Conservation (phyloP, 2,888 invertebrate species). For the Teinopalpus imperialis region DNA sequence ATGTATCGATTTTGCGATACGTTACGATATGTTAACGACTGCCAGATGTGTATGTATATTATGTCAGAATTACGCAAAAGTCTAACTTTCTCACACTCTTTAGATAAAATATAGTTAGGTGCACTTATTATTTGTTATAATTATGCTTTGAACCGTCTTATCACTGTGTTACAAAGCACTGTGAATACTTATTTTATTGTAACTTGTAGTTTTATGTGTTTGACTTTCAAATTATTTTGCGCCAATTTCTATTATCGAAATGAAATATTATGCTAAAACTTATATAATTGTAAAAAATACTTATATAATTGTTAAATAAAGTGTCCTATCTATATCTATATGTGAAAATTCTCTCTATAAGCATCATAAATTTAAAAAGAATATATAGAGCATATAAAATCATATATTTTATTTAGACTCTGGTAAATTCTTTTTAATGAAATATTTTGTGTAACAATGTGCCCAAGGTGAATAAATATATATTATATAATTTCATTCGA, state of each 20-base stretch:
- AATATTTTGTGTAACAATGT: neutral
- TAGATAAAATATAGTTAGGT: slow-evolving; percentile 1
- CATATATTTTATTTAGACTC: slow-evolving; percentile 1
- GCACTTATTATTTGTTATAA: slow-evolving; percentile 9
- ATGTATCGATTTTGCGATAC: slow-evolving; percentile 13
- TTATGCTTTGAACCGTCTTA: neutral
- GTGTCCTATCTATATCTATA: slow-evolving; percentile 12
- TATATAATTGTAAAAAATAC: slow-evolving; percentile 6
- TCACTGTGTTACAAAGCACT: neutral
- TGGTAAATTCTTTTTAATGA: neutral
- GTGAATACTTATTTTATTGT: neutral
- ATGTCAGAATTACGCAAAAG: neutral
- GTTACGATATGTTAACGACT: neutral
- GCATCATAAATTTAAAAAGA: slow-evolving; percentile 3
- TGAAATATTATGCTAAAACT: slow-evolving; percentile 9
- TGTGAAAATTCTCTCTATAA: slow-evolving; percentile 1
- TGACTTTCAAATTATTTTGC: slow-evolving; percentile 9
- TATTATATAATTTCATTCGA: neutral
- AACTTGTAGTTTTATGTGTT: neutral
- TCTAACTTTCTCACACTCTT: slow-evolving; percentile 7
- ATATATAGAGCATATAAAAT: slow-evolving; percentile 15
- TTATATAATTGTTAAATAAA: slow-evolving; percentile 8
- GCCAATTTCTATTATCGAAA: slow-evolving; percentile 10
- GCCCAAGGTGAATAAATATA: slow-evolving; percentile 4
- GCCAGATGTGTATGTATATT: neutral